Evolutionary conservation across 2,797 vertebrate species (phyloP).

Genomic region (Eupleurogrammus muticus): DNA sequence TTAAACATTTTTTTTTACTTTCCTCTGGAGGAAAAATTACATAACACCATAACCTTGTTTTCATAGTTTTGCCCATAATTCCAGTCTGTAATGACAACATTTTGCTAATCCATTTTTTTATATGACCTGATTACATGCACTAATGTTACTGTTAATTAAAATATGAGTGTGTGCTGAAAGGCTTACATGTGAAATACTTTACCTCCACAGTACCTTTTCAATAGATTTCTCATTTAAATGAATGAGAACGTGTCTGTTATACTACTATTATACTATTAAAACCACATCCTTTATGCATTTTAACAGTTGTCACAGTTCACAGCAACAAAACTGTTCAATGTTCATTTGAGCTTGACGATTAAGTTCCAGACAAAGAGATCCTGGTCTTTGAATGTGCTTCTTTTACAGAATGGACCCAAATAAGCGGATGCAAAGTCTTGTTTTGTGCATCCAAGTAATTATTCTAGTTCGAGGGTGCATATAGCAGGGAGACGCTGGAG

Average conservation of each 20-base stretch:
- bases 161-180: not conserved
- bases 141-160: not conserved
- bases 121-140: not conserved
- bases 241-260: not conserved
- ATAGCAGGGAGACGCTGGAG: no score
- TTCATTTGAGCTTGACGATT: constrained; percentile 42
- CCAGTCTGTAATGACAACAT: not conserved
- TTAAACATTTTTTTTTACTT: not conserved
- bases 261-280: not conserved
- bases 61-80: not conserved
- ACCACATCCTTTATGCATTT: constrained; percentile 15
- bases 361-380: constrained; percentile 26
- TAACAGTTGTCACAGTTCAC: not conserved
- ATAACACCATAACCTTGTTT: not conserved
- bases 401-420: constrained; percentile 2
- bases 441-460: no score
- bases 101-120: not conserved
- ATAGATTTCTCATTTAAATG: not conserved
- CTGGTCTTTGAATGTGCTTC: constrained; percentile 23
- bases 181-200: constrained; percentile 30
- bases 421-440: no score
- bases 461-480: no score
- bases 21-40: not conserved
- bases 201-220: constrained; percentile 2
- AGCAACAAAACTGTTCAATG: not conserved